A percentile compares a stretch with the other conserved stretches of the same genome.
These are phyloP conservation scores for Heterohyrax brucei DNA, from an alignment of 2,797 vertebrate genomes.

Conservation along the genomic window DNA sequence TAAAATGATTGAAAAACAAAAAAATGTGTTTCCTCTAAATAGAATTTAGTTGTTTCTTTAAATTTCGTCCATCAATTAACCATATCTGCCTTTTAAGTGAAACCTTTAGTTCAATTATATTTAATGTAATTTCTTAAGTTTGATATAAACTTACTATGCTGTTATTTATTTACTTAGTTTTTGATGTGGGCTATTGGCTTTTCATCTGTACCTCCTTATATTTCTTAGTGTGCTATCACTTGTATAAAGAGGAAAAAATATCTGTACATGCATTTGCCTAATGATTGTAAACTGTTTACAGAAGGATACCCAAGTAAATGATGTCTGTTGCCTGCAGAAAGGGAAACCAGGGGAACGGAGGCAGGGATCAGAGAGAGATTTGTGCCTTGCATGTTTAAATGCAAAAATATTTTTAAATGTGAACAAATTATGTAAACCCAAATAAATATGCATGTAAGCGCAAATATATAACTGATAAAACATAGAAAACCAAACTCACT, in stretches of 20 bases:
- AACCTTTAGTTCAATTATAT: background rate
- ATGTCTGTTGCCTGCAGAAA: background rate
- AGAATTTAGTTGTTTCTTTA: too few species aligned
- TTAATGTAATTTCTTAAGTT: background rate
- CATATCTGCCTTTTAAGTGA: background rate
- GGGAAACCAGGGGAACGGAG: background rate
- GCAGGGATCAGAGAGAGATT: background rate
- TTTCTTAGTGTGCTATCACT: background rate
- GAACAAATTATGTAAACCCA: background rate
- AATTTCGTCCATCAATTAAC: background rate
- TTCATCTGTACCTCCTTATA: background rate
- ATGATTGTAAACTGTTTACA: background rate
- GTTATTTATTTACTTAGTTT: background rate
- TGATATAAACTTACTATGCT: background rate
- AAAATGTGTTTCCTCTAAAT: background rate
- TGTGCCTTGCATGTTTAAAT: background rate
- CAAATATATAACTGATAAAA: background rate
- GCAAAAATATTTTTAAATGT: conserved; percentile 10
- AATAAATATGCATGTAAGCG: background rate
- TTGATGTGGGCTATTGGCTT: background rate
- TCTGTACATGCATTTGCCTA: background rate
- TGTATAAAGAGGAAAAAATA: background rate
- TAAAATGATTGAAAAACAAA: background rate
- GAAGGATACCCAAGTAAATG: background rate
- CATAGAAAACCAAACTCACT: too few species aligned